Evolutionary conservation across 2,888 invertebrate species (phyloP), one percentile per base, ranked within the genome.

Genomic region (Notodonta ziczac): DNA sequence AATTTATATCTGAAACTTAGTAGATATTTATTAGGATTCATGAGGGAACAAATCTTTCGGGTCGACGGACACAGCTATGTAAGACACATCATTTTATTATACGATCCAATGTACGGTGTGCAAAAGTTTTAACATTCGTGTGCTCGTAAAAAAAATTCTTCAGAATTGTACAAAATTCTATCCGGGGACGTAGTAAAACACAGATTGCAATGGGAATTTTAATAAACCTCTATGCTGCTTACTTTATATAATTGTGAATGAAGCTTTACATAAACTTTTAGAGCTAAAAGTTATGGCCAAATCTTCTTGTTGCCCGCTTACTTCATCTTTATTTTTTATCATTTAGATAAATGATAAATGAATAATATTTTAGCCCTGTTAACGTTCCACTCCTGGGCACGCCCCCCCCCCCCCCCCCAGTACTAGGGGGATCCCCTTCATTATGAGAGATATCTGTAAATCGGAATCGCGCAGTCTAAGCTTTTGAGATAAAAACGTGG

Each of bases 191-290:
- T 74, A 81, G 76, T 85, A 83, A 85, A 85, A 82, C 76, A 78
- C 76, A 79, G 80, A 85, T 84, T 82, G 81, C 79, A 78, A 62
- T 69, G 77, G 74, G 79, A 83, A 83, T 84, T 84, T 84, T 84
- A 84, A 85, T 85, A 83, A 81, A 78, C 74, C 65, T 63, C 63
- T 58, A 65, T 67, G 69, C 64, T 61, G 65, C 60, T 63, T 63
- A 60, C 62, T 63, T 61, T 62, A 72, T 60, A 61, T 14, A 66
- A 64, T 66, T 74, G 63, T 67, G 58, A 67, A 69, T 66, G 66
- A 72, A 66, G 53, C 57, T 62, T 59, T 24, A 51, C 48, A 58
- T 55, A 65, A 58, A 63, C 66, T 50, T 24, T 24, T 24, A 24
- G 24, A 24, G 24, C 2, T 24, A 24, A 24, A 24, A 24, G 56